phyloP scores from a whole-genome alignment of 1,140 invertebrate genomes.

The Aporrectodea caliginosa region DNA sequence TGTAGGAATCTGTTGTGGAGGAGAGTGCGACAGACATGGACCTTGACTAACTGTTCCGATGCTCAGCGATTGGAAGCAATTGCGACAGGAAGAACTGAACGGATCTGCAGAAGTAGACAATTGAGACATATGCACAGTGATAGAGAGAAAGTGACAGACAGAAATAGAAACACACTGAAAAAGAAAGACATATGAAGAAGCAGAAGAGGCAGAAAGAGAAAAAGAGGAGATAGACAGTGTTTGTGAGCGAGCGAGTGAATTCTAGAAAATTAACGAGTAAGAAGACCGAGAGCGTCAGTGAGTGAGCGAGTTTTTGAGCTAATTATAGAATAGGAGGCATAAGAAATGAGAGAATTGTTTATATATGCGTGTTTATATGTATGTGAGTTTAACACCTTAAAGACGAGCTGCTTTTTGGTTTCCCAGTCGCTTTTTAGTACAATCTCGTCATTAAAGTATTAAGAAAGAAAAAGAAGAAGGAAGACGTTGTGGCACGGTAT shows the following conservation, averaged over 20 bases:
- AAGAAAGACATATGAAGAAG: background rate
- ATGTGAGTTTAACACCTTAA: too few relatives aligned
- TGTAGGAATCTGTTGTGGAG: background rate
- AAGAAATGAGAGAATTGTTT: too few relatives aligned
- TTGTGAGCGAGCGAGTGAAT: background rate
- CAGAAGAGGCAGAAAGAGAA: background rate
- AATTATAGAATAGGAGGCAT: too few relatives aligned
- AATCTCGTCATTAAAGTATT: too few relatives aligned
- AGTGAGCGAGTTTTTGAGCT: too few relatives aligned
- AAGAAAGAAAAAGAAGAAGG: too few relatives aligned
- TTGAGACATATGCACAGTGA: background rate
- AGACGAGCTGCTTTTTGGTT: too few relatives aligned
- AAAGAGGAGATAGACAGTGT: background rate
- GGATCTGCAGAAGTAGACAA: background rate
- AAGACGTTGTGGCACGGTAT: too few relatives aligned
- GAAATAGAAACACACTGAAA: background rate
- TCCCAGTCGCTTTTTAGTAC: too few relatives aligned
- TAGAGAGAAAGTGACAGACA: background rate
- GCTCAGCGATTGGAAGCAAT: too few relatives aligned
- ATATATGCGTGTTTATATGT: too few relatives aligned
- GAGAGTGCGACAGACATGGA: background rate
- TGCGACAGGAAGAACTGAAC: too few relatives aligned
- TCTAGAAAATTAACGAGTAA: background rate
- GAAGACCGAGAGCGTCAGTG: background rate
- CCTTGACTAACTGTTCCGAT: background rate